phyloP scores from a whole-genome alignment of 2,113 vertebrate genomes.

The Neotoma lepida region DNA sequence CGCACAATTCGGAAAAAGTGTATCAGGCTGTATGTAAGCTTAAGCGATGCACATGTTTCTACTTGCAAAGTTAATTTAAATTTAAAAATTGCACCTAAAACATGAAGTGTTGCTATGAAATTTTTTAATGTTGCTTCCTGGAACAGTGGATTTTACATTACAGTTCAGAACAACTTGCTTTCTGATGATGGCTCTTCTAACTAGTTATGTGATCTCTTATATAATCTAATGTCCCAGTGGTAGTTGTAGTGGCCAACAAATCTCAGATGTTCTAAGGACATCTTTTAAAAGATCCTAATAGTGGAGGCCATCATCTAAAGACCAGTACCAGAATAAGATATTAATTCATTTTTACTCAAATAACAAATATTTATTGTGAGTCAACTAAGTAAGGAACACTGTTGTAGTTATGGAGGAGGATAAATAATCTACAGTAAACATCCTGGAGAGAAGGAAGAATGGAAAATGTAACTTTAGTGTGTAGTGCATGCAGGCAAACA shows the following conservation, averaged over 20 bases:
- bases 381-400: background rate
- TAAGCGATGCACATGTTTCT: background rate
- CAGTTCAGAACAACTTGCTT: background rate
- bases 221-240: background rate
- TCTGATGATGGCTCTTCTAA: background rate
- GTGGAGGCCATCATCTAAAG: background rate
- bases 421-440: background rate
- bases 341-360: constrained; percentile 31
- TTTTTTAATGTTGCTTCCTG: background rate
- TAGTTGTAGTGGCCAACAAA: background rate
- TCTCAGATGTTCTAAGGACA: background rate
- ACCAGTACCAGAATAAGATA: background rate
- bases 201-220: background rate
- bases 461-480: background rate
- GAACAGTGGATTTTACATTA: background rate
- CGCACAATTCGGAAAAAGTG: background rate
- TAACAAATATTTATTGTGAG: constrained; percentile 18
- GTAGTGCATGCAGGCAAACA: background rate
- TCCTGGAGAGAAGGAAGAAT: background rate
- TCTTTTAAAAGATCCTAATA: background rate
- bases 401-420: background rate
- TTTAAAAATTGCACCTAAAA: background rate
- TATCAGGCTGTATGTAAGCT: background rate
- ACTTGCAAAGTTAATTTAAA: background rate
- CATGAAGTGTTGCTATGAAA: background rate